A percentile compares a stretch with the other conserved stretches of the same genome.
Evolutionary conservation across 2,113 vertebrate genomes (phyloP).

Genomic region (Mixornis gularis): DNA sequence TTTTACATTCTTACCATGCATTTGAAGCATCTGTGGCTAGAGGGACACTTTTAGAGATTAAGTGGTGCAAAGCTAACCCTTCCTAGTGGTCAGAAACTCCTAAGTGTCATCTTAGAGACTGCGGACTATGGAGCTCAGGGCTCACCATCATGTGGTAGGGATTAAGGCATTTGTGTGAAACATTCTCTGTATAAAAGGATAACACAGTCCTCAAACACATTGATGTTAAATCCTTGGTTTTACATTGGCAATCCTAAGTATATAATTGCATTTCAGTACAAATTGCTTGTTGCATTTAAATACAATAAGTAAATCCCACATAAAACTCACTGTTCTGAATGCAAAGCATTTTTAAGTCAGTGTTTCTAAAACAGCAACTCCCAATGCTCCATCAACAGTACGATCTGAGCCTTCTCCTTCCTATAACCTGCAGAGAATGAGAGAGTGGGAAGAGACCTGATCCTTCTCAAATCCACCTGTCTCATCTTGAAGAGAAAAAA

Average conservation of each 20-base stretch:
- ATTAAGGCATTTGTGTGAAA: background rate
- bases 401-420: background rate
- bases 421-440: background rate
- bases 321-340: background rate
- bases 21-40: background rate
- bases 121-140: background rate
- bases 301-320: background rate
- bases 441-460: background rate
- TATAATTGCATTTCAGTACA: background rate
- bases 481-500: background rate
- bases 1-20: background rate
- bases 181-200: background rate
- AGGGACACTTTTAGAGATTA: background rate
- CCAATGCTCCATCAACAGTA: background rate
- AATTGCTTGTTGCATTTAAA: background rate
- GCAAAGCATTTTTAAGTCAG: background rate
- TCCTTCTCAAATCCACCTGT: background rate
- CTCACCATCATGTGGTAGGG: background rate
- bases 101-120: background rate
- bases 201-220: background rate
- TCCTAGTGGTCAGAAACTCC: background rate
- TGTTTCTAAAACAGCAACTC: background rate
- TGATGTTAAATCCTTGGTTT: background rate
- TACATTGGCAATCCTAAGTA: background rate
- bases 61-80: background rate